Evolutionary conservation across 2,113 vertebrate genomes (phyloP), one percentile per base, ranked within the genome.

Genomic region (Chionomys nivalis): DNA sequence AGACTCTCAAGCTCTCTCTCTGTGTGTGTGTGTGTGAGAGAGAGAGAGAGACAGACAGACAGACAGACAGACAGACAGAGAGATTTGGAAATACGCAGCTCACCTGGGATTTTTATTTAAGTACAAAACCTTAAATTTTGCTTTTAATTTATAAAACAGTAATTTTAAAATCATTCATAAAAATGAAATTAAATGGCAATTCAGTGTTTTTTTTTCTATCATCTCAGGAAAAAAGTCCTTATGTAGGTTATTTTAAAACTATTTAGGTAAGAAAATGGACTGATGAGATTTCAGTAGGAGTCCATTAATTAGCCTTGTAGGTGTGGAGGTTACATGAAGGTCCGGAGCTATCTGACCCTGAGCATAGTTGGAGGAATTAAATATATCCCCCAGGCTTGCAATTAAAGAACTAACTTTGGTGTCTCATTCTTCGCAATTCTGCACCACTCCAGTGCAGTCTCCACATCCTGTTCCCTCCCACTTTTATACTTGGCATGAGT

Each of bases 321-420:
- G 31, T 78, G 1, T 96, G 52, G 87, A 95, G 47, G n/a, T 87
- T 97, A 86, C 39, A 93, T 39, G 16, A 87, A 87, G 52, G 28
- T n/a, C 88, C 66, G 23, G 49, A 91, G 52, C 28, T 92, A 63
- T 78, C 6, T 97, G 75, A 95, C 61, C 52, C 33, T 94, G 76
- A 70, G 13, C n/a, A 61, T 42, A 90, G 26, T 26, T 75, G 73
- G 47, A 93, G 31, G 47, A 73, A 95, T 97, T 96, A 96, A 97
- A 93, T 63, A 47, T 52, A 96, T 78, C 87, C 39, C 61, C 79
- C 23, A 83, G 94, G 58, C 85, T 63, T 86, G 49, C 44, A 91
- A 88, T 95, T 94, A 85, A 95, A 89, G 28, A 94, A 94, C 42
- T 88, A 91, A 88, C 55, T 61, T 47, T 82, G 33, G 16, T 44